Conservation (phyloP, 2,113 vertebrate genomes). For the Silurus glanis region DNA sequence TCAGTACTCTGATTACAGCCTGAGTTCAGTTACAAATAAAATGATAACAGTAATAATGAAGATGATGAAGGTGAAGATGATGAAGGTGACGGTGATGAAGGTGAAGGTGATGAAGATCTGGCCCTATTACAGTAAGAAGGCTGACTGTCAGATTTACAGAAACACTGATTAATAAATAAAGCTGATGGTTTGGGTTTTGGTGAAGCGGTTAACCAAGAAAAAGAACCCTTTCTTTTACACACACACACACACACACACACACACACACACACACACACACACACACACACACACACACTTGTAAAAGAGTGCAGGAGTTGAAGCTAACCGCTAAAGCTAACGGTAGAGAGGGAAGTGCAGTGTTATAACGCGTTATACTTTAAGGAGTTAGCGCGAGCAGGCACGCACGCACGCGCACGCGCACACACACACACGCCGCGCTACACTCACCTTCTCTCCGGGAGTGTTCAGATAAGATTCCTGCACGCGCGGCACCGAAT, state of each 20-base stretch:
- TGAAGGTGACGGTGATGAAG: too few species aligned
- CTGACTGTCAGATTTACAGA: background rate
- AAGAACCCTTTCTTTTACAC: background rate
- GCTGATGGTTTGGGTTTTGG: background rate
- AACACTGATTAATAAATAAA: background rate
- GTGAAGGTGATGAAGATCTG: too few species aligned
- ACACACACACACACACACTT: background rate
- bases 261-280: background rate
- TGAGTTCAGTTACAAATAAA: background rate
- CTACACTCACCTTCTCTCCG: background rate
- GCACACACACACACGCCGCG: background rate
- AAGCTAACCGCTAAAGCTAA: constrained; percentile 12
- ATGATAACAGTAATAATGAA: background rate
- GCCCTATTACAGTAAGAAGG: too few species aligned
- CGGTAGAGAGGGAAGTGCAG: background rate
- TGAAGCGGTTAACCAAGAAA: background rate
- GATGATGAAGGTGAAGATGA: too few species aligned
- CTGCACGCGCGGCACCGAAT: background rate
- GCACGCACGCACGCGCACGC: too few species aligned
- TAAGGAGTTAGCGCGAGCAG: too few species aligned
- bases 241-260: background rate
- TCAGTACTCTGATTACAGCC: background rate
- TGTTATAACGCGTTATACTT: too few species aligned
- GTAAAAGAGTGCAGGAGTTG: background rate
- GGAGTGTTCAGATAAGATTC: background rate